Percentiles rank a stretch among this genome's conserved stretches.
These are phyloP conservation scores for fruit fly (Drosophila melanogaster) DNA, from an alignment of 1,140 invertebrate species.

Conservation along the genomic window Release_6_plus_ISO1_MT NT_037436.4:19723501-19724000, in stretches of 20 bases:
- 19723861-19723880: constrained; percentile 92
- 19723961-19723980: constrained; percentile 98
- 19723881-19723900: constrained; percentile 90
- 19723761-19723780: constrained; percentile 92
- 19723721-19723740: constrained; percentile 95
- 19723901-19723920: constrained; percentile 91
- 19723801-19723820: constrained; percentile 87
- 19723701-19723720: constrained; percentile 95
- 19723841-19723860: not conserved
- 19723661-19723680: constrained; percentile 97
- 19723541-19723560: constrained; percentile 98
- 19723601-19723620: constrained; percentile 98
- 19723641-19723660: constrained; percentile 95
- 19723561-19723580: constrained; percentile 97
- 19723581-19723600: constrained; percentile 92
- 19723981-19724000: constrained; percentile 91
- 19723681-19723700: constrained; percentile 95
- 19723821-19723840: not conserved
- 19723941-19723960: constrained; percentile 99
- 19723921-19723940: constrained; percentile 97
- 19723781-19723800: constrained; percentile 94
- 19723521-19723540: constrained; percentile 98
- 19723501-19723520: constrained; percentile 97
- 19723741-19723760: constrained; percentile 95
- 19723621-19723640: constrained; percentile 98